A percentile compares a stretch with the other conserved stretches of the same genome.
phyloP scores from a whole-genome alignment of 2,888 invertebrate genomes.

The Platypus cylindrus region DNA sequence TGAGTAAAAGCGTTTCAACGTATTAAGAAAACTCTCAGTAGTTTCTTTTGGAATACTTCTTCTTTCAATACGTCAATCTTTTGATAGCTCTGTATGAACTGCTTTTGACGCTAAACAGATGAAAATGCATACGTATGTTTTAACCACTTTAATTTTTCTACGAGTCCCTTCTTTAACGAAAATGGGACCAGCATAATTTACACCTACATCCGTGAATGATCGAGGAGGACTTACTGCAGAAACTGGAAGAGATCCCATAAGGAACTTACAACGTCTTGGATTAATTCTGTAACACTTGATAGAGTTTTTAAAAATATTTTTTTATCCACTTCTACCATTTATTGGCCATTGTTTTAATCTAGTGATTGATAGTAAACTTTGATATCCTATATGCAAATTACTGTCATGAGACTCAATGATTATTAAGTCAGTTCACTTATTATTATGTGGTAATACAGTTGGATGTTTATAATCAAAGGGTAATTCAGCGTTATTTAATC shows the following conservation, averaged over 20 bases:
- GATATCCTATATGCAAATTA: conserved; percentile 2
- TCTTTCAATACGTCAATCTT: too few relatives aligned
- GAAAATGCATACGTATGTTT: conserved; percentile 7
- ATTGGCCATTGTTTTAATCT: conserved; percentile 3
- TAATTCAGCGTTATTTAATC: too few relatives aligned
- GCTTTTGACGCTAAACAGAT: conserved; percentile 4
- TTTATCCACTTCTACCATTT: conserved; percentile 6
- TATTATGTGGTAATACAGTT: too few relatives aligned
- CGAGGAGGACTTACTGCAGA: conserved; percentile 4
- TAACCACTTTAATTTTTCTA: conserved; percentile 2
- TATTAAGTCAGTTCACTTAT: conserved; percentile 1
- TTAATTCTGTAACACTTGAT: conserved; percentile 5
- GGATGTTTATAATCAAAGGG: too few relatives aligned
- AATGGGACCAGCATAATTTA: conserved; percentile 5
- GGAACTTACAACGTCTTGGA: conserved; percentile 5
- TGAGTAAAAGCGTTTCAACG: background rate
- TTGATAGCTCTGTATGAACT: conserved; percentile 6
- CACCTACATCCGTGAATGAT: conserved; percentile 5
- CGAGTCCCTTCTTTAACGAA: conserved; percentile 5
- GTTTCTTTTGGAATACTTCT: background rate
- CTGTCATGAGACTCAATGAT: background rate
- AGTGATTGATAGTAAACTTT: conserved; percentile 7
- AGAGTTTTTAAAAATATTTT: conserved; percentile 1
- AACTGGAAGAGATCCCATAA: conserved; percentile 4
- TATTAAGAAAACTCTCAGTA: conserved; percentile 3